phyloP scores from a whole-genome alignment of 1,140 invertebrate genomes.

The Danaus melanippus region DNA sequence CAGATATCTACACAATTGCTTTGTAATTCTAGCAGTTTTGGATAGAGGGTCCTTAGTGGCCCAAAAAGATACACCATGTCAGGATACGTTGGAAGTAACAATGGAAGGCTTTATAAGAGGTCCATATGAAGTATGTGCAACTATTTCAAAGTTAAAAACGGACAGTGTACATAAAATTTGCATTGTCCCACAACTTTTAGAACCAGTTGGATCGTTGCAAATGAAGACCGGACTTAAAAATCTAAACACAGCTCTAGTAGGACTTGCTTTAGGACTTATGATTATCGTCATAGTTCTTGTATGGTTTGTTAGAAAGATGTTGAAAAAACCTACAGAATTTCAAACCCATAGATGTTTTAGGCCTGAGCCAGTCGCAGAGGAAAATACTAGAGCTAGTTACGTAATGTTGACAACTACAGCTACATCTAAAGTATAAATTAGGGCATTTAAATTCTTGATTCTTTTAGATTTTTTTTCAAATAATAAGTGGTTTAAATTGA shows the following conservation, averaged over 20 bases:
- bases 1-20: constrained; percentile 59
- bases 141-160: constrained; percentile 57
- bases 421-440: constrained; percentile 71
- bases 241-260: constrained; percentile 70
- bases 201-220: constrained; percentile 45
- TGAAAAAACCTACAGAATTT: constrained; percentile 69
- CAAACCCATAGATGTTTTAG: constrained; percentile 73
- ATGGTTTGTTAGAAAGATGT: constrained; percentile 72
- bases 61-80: constrained; percentile 65
- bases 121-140: constrained; percentile 67
- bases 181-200: constrained; percentile 68
- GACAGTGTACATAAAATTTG: constrained; percentile 66
- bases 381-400: constrained; percentile 71
- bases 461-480: too few species aligned
- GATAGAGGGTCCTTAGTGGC: constrained; percentile 62
- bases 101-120: constrained; percentile 68
- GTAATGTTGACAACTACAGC: constrained; percentile 76
- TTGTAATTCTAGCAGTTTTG: constrained; percentile 59
- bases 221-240: constrained; percentile 63
- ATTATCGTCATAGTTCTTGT: constrained; percentile 69
- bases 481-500: too few species aligned
- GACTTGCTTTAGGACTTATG: constrained; percentile 70
- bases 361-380: constrained; percentile 63
- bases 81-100: constrained; percentile 52
- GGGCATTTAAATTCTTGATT: too few species aligned